These are phyloP conservation scores for Phalanger gymnotis DNA, from an alignment of 2,797 vertebrate genomes.

Conservation along the genomic window DNA sequence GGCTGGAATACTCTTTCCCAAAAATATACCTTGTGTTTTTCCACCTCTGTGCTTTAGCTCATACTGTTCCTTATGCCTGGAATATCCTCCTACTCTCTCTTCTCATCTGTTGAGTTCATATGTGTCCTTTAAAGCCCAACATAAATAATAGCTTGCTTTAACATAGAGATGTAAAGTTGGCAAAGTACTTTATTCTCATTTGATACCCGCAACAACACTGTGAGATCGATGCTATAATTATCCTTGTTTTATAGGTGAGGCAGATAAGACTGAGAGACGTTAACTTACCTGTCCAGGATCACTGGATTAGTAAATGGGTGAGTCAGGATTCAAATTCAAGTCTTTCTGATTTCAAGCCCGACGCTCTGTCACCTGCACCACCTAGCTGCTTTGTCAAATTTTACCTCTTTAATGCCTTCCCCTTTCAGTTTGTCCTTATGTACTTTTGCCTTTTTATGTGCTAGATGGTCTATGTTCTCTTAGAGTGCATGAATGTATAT, in stretches of 20 bases:
- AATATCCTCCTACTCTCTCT: background rate
- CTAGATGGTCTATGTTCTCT: background rate
- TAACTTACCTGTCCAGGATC: background rate
- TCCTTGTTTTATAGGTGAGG: background rate
- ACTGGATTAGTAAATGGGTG: background rate
- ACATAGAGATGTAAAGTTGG: background rate
- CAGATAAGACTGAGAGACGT: background rate
- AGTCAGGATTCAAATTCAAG: background rate
- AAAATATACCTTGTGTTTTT: background rate
- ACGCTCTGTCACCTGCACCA: background rate
- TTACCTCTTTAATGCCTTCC: background rate
- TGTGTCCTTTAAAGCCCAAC: background rate
- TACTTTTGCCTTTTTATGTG: background rate
- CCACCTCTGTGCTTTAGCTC: background rate
- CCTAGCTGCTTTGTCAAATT: background rate
- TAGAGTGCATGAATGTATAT: background rate
- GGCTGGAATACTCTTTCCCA: background rate
- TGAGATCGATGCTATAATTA: background rate
- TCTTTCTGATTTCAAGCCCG: background rate
- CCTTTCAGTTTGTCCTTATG: background rate
- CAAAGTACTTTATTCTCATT: background rate
- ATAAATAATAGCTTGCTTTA: background rate
- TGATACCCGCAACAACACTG: background rate
- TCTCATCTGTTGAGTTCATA: conserved; percentile 2
- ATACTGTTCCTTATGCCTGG: background rate